Base-by-base conservation (phyloP, 2,797 vertebrate species). In the Balearica regulorum region DNA sequence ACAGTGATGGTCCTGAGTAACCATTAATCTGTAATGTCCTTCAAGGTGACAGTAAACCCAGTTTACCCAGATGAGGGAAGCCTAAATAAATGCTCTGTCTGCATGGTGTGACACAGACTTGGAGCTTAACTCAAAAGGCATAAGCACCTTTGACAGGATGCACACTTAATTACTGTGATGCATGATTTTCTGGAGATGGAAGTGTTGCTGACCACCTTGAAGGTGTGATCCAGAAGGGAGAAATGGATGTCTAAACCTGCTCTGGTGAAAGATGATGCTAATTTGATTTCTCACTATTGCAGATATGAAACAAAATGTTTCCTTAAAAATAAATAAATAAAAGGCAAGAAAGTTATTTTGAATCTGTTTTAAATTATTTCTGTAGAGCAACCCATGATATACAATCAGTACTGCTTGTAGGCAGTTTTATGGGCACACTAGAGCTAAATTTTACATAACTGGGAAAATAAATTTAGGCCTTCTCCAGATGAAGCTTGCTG, bases 391-490 rank as follows among this genome's bases (percentile, higher is more conserved):
- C 21, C 66, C 70, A 35, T 97, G 89, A 97, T 94, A 96, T 91
- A 94, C 72, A 95, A 77, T 82, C 83, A 76, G 69, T 91, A 69
- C 41, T 93, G 58, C 89, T 97, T 96, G 69, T 61, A 51, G 95
- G 89, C 28, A 31, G 84, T 78, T 97, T 97, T 97, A 96, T 93
- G 95, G 76, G 80, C 81, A 83, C 3, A 10, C 57, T 73, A 95
- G 84, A 95, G 51, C 91, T 95, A 88, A 97, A 95, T 97, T 97
- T 97, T 96, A 89, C 33, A 6, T 96, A 96, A 97, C 91, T 91
- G 68, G 75, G 94, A 95, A 96, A 94, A 96, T 95, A 97, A 97
- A 96, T 97, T 84, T 96, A 66, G n/a, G 4, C 72, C 53, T 97
- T 92, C 60, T 96, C 87, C 86, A 89, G 77, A 82, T 78, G 62